Conservation (phyloP, 2,797 vertebrate genomes). For the Rhynchonycteris naso region DNA sequence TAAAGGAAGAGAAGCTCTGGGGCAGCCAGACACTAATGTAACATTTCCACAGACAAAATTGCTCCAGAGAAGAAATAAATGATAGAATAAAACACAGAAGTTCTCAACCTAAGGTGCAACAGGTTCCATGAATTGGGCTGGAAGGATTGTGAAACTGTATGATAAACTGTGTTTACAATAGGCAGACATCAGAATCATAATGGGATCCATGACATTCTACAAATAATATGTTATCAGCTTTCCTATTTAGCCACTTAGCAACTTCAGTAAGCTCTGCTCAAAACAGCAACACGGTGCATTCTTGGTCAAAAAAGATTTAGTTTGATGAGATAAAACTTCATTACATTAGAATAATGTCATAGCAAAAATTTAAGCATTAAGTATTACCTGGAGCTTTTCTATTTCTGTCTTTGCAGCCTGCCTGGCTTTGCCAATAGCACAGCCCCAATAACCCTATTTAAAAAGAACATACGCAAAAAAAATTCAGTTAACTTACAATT, state of each 20-base stretch:
- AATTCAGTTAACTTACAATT: background rate
- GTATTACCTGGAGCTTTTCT: conserved; percentile 95
- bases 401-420: conserved; percentile 99
- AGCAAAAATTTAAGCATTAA: conserved; percentile 47
- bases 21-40: background rate
- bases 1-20: background rate
- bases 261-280: background rate
- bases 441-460: conserved; percentile 96
- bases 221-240: background rate
- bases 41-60: background rate
- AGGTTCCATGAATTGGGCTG: background rate
- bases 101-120: background rate
- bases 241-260: background rate
- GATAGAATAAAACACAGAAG: background rate
- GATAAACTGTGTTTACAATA: background rate
- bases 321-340: conserved; percentile 21
- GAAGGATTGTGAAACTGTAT: background rate
- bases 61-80: conserved; percentile 9
- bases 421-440: conserved; percentile 98
- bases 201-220: background rate
- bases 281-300: background rate
- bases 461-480: background rate
- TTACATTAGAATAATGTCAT: background rate
- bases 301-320: background rate
- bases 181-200: background rate